Percentiles rank a stretch among this genome's conserved stretches.
Evolutionary conservation across 2,888 invertebrate genomes (phyloP).

Genomic region (Caenorhabditis japonica): DNA sequence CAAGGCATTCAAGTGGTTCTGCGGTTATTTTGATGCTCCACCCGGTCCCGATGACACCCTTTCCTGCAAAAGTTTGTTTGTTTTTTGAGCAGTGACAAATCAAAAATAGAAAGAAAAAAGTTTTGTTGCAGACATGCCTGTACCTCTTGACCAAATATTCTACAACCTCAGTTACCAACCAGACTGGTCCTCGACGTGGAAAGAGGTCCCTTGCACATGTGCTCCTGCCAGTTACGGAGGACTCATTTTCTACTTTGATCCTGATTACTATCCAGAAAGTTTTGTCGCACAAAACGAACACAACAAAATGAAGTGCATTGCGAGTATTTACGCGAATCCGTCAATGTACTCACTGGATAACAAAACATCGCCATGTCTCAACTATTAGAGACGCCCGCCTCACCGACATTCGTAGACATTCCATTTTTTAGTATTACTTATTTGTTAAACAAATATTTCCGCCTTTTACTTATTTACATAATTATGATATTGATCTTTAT

Average conservation of each 20-base stretch:
- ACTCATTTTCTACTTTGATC: conserved; percentile 70
- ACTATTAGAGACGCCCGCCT: conserved; percentile 9
- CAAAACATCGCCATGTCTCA: conserved; percentile 65
- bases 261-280: conserved; percentile 66
- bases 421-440: conserved; percentile 24
- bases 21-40: conserved; percentile 66
- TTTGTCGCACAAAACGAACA: conserved; percentile 67
- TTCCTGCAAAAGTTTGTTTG: conserved; percentile 59
- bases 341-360: conserved; percentile 65
- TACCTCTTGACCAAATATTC: conserved; percentile 60
- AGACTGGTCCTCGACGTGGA: conserved; percentile 70
- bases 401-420: conserved; percentile 22
- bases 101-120: no score
- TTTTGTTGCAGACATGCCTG: conserved; percentile 64
- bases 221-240: conserved; percentile 70
- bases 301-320: conserved; percentile 64
- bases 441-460: not conserved
- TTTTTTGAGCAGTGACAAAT: not conserved
- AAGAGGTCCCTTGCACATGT: conserved; percentile 67
- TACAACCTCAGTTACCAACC: conserved; percentile 69
- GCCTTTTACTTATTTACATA: not conserved
- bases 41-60: conserved; percentile 53
- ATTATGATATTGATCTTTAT: not conserved
- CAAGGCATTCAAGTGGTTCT: conserved; percentile 75
- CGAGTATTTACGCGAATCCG: conserved; percentile 67